phyloP scores from a whole-genome alignment of 1,140 invertebrate species.

The Drosophila trapezifrons region DNA sequence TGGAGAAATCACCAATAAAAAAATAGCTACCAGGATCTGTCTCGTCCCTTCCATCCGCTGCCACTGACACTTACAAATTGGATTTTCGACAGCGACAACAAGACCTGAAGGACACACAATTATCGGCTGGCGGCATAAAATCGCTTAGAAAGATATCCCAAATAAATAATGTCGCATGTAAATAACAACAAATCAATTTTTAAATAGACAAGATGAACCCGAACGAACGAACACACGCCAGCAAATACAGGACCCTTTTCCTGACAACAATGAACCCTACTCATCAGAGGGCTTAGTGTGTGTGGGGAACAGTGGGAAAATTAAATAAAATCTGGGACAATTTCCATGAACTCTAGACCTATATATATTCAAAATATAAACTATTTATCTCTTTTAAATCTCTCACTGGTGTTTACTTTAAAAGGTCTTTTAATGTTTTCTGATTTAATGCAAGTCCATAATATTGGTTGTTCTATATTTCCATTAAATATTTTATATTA shows the following conservation, averaged over 20 bases:
- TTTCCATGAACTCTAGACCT: too few relatives aligned
- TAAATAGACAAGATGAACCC: conserved; percentile 67
- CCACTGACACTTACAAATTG: conserved; percentile 78
- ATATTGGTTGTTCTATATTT: too few relatives aligned
- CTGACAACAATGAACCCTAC: conserved; percentile 68
- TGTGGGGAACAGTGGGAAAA: conserved; percentile 19
- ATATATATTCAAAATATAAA: too few relatives aligned
- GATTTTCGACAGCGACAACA: conserved; percentile 61
- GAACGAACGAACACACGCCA: conserved; percentile 11
- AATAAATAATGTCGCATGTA: conserved; percentile 78
- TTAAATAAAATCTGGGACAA: background rate
- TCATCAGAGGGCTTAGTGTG: conserved; percentile 28
- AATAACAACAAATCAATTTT: conserved; percentile 82
- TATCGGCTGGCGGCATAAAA: conserved; percentile 52
- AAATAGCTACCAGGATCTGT: conserved; percentile 34
- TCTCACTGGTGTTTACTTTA: too few relatives aligned
- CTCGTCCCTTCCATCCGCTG: conserved; percentile 34
- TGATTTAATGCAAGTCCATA: too few relatives aligned
- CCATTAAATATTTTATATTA: too few relatives aligned
- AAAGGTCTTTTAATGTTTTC: too few relatives aligned
- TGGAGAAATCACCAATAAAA: conserved; percentile 70
- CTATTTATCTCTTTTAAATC: too few relatives aligned
- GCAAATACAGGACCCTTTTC: conserved; percentile 15
- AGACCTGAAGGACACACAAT: conserved; percentile 56
- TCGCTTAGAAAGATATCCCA: conserved; percentile 51